Evolutionary conservation across 1,140 invertebrate species (phyloP).

Genomic region (Bombus confusus): DNA sequence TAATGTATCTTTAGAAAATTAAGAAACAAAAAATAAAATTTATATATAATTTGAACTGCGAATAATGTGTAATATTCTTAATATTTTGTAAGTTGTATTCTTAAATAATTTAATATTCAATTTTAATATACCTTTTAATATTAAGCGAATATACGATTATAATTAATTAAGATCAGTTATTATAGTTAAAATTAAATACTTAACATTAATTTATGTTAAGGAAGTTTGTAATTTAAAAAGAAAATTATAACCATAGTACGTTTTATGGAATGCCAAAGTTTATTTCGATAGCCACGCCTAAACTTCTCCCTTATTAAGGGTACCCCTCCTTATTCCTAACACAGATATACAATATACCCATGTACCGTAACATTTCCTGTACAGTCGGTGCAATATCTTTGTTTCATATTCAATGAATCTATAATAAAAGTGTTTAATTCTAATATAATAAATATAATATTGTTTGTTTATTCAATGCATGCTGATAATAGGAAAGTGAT

Average conservation of each 20-base stretch:
- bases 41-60: slow-evolving; percentile 73
- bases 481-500: slow-evolving; percentile 14
- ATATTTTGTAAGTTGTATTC: slow-evolving; percentile 75
- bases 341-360: not conserved
- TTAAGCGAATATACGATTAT: slow-evolving; percentile 5
- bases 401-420: slow-evolving; percentile 1
- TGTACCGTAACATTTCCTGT: slow-evolving; percentile 50
- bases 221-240: not conserved
- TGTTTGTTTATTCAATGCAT: not conserved
- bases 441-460: slow-evolving; percentile 10
- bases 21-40: slow-evolving; percentile 42
- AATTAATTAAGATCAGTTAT: slow-evolving; percentile 6
- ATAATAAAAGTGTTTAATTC: not conserved
- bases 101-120: slow-evolving; percentile 55
- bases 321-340: not conserved
- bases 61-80: slow-evolving; percentile 75
- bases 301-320: slow-evolving; percentile 58
- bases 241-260: slow-evolving; percentile 3
- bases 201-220: not conserved
- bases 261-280: slow-evolving; percentile 23
- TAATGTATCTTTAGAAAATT: slow-evolving; percentile 69
- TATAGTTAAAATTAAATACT: not conserved
- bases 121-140: slow-evolving; percentile 20
- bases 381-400: slow-evolving; percentile 32
- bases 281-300: slow-evolving; percentile 69